phyloP scores from a whole-genome alignment of 2,113 vertebrate species.

The Caracal caracal region DNA sequence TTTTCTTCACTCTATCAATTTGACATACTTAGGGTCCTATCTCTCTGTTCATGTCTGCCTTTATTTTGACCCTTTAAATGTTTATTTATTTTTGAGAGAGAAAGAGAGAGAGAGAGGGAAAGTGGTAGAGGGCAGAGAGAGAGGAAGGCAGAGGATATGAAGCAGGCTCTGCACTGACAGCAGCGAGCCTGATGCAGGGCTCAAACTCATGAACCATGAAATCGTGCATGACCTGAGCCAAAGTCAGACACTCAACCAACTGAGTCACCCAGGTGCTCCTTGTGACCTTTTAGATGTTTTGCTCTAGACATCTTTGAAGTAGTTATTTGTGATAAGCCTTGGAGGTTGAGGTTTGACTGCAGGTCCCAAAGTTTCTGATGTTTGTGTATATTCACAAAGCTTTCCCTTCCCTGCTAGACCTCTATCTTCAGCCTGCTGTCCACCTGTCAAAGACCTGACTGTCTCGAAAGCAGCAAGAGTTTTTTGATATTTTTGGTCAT shows the following conservation, averaged over 20 bases:
- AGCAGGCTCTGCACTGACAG: no score
- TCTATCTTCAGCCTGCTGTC: not conserved
- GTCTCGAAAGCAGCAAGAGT: not conserved
- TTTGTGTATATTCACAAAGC: not conserved
- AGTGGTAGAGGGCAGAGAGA: no score
- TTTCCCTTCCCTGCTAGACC: not conserved
- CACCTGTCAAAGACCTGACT: not conserved
- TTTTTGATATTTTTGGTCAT: not conserved
- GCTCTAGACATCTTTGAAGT: not conserved
- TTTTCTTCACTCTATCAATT: not conserved
- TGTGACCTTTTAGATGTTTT: not conserved
- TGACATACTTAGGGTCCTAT: not conserved
- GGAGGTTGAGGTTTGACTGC: not conserved
- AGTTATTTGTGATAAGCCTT: not conserved
- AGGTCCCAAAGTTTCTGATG: not conserved
- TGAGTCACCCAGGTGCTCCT: no score
- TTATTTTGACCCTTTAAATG: not conserved
- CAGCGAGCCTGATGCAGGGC: no score
- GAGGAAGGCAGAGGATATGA: no score
- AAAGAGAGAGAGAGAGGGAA: no score
- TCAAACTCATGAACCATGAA: no score
- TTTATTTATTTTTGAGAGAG: not conserved
- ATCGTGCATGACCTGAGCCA: no score
- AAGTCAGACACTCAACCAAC: no score
- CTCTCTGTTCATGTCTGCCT: not conserved